Conservation (phyloP, 2,797 vertebrate species). For the Rhinophrynus dorsalis region DNA sequence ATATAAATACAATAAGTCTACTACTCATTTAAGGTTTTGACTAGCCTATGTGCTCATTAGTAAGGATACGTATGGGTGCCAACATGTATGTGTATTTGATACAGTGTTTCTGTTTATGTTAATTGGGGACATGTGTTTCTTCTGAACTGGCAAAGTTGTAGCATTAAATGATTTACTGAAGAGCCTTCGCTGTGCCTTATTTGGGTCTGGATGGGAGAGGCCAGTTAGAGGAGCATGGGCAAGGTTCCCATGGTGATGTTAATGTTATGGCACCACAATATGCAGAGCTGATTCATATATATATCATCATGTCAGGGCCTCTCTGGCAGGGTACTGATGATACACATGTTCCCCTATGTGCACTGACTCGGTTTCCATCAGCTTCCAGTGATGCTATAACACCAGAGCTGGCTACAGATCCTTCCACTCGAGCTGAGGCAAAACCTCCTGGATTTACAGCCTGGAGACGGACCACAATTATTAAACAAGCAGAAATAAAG, state of each 20-base stretch:
- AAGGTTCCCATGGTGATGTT: not conserved
- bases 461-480: not conserved
- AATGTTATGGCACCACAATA: not conserved
- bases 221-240: not conserved
- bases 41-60: too few species aligned
- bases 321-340: conserved; percentile 9
- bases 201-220: too few species aligned
- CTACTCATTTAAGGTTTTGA: too few species aligned
- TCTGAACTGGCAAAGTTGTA: too few species aligned
- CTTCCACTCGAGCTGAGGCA: not conserved
- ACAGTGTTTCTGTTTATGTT: too few species aligned
- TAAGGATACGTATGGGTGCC: too few species aligned
- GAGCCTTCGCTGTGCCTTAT: too few species aligned
- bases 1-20: too few species aligned
- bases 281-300: too few species aligned
- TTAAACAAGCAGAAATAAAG: conserved; percentile 21
- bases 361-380: not conserved
- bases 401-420: not conserved
- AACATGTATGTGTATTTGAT: too few species aligned
- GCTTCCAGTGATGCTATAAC: not conserved
- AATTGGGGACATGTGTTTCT: too few species aligned
- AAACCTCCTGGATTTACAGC: conserved; percentile 13
- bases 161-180: too few species aligned
- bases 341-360: not conserved
- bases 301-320: not conserved